Evolutionary conservation across 2,888 invertebrate species (phyloP).

Genomic region (Drosophila phalerata): DNA sequence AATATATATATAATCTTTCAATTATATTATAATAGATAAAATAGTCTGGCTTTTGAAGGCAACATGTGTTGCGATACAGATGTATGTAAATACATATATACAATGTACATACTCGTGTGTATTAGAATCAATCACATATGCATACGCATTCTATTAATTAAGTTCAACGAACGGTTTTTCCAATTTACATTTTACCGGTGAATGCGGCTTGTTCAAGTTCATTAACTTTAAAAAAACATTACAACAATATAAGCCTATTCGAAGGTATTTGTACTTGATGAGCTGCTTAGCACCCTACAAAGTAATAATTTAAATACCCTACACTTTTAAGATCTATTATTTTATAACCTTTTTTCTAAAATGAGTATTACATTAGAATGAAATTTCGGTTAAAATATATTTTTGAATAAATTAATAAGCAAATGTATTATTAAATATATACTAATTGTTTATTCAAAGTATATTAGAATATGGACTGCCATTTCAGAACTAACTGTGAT

Average conservation of each 20-base stretch:
- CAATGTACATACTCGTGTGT: slow-evolving; percentile 17
- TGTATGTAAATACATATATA: slow-evolving; percentile 13
- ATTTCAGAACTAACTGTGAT: too few relatives aligned
- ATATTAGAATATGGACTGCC: neutral
- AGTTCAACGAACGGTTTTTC: slow-evolving; percentile 63
- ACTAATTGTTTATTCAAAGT: neutral
- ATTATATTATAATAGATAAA: slow-evolving; percentile 1
- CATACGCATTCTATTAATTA: slow-evolving; percentile 44
- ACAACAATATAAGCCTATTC: slow-evolving; percentile 20
- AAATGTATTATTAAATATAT: neutral
- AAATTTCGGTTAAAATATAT: neutral
- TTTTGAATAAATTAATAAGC: too few relatives aligned
- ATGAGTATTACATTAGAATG: neutral
- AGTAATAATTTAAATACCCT: slow-evolving; percentile 13
- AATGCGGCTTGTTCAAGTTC: slow-evolving; percentile 56
- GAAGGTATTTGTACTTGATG: slow-evolving; percentile 11
- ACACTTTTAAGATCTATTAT: neutral
- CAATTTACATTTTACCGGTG: slow-evolving; percentile 59
- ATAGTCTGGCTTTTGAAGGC: slow-evolving; percentile 8
- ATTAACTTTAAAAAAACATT: slow-evolving; percentile 48
- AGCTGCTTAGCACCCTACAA: slow-evolving; percentile 7
- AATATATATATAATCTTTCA: neutral
- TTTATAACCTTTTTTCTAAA: neutral
- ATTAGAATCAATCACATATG: slow-evolving; percentile 36
- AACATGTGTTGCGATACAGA: slow-evolving; percentile 23